Conservation (phyloP, 2,113 vertebrate genomes). For the Odocoileus virginianus region DNA sequence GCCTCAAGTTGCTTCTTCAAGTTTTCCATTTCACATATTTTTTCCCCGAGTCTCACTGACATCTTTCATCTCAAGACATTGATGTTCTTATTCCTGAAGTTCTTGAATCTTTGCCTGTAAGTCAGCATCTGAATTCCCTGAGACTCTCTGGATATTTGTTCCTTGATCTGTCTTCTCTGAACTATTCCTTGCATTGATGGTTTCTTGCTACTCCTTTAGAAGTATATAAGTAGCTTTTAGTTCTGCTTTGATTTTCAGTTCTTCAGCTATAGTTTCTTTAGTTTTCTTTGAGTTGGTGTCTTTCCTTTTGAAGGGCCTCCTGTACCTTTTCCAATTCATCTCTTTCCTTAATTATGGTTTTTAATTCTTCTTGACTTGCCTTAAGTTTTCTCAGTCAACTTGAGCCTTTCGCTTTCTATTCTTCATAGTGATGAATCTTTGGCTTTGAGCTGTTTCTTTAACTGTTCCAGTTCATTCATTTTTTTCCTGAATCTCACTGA, state of each 20-base stretch:
- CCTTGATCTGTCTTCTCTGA: not conserved
- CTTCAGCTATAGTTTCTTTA: slow-evolving; percentile 23
- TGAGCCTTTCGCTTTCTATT: slow-evolving; percentile 13
- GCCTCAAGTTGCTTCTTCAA: slow-evolving; percentile 34
- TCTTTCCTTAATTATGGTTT: slow-evolving; percentile 41
- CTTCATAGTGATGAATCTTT: slow-evolving; percentile 13
- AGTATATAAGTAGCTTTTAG: not conserved
- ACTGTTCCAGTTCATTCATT: slow-evolving; percentile 5
- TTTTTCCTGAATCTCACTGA: not conserved
- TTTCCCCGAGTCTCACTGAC: slow-evolving; percentile 29
- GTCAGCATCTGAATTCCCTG: not conserved
- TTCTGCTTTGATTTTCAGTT: slow-evolving; percentile 1
- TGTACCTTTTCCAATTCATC: slow-evolving; percentile 32
- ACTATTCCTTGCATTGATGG: not conserved
- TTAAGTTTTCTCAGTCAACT: slow-evolving; percentile 23
- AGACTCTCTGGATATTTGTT: not conserved
- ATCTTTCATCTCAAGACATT: slow-evolving; percentile 3
- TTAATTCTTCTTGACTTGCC: slow-evolving; percentile 45
- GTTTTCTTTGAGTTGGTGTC: slow-evolving; percentile 47
- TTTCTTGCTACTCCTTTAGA: not conserved
- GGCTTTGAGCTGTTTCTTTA: not conserved
- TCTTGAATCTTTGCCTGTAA: not conserved
- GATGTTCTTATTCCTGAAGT: slow-evolving; percentile 46
- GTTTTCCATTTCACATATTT: slow-evolving; percentile 61
- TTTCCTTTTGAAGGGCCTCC: slow-evolving; percentile 38